These are phyloP conservation scores for Drosophila histrio DNA, from an alignment of 2,888 invertebrate species.

Conservation along the genomic window DNA sequence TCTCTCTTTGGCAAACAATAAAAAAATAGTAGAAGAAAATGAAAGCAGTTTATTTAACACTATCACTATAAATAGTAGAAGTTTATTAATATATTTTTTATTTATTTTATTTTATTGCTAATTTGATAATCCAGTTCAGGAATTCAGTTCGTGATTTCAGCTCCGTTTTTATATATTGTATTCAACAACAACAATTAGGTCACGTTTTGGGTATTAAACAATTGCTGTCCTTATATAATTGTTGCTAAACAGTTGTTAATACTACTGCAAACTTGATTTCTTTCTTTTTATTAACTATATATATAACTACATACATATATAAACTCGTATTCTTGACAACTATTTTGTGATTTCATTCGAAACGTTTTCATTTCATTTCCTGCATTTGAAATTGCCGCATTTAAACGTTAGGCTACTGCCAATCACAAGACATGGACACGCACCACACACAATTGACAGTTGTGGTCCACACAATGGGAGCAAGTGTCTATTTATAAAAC, in stretches of 20 bases:
- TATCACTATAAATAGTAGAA: too few relatives aligned
- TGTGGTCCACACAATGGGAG: conserved; percentile 59
- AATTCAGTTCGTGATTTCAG: not conserved
- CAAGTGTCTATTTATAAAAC: conserved; percentile 68
- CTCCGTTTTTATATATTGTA: not conserved
- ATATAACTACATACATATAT: conserved; percentile 8
- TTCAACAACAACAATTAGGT: conserved; percentile 35
- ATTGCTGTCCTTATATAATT: conserved; percentile 33
- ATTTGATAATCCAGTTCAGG: too few relatives aligned
- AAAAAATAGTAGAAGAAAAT: not conserved
- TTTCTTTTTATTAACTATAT: conserved; percentile 27
- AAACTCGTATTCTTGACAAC: conserved; percentile 46
- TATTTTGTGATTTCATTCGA: not conserved
- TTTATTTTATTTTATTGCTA: too few relatives aligned
- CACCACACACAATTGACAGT: conserved; percentile 60
- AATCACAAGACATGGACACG: conserved; percentile 35
- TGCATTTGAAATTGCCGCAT: conserved; percentile 24
- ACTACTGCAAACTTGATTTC: not conserved
- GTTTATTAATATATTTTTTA: too few relatives aligned
- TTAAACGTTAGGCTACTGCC: conserved; percentile 24
- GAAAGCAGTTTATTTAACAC: conserved; percentile 7
- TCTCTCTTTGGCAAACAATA: conserved; percentile 8
- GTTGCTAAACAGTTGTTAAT: conserved; percentile 14
- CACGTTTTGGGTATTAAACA: conserved; percentile 14
- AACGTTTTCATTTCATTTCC: conserved; percentile 44